Evolutionary conservation across 2,113 vertebrate genomes (phyloP).

Genomic region (Lycaon pictus): DNA sequence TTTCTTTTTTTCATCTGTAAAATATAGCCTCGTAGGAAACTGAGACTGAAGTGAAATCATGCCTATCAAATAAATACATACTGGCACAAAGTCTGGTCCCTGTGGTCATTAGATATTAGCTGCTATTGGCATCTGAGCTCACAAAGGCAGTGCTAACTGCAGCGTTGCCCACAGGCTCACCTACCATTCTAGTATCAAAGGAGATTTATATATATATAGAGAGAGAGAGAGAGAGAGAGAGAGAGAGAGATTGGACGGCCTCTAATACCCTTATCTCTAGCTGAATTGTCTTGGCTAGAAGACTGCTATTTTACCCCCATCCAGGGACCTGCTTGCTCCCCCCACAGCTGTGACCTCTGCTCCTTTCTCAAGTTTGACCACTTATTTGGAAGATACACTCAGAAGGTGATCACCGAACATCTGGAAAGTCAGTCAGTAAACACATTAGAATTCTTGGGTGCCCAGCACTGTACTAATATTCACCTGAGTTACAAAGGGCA

Average conservation of each 20-base stretch:
- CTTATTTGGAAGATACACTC: background rate
- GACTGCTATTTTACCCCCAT: background rate
- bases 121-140: background rate
- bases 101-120: background rate
- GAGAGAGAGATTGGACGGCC: background rate
- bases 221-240: too few species aligned
- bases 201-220: too few species aligned
- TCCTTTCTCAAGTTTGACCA: background rate
- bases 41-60: background rate
- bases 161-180: background rate
- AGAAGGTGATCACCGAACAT: background rate
- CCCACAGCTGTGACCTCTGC: conserved; percentile 22
- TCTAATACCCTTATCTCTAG: background rate
- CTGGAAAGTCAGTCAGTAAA: conserved; percentile 25
- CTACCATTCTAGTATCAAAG: background rate
- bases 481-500: background rate
- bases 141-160: background rate
- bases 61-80: background rate
- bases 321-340: background rate
- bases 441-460: background rate
- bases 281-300: background rate
- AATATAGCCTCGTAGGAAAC: background rate
- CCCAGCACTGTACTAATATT: background rate
- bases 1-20: background rate
- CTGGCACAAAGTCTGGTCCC: background rate